These are phyloP conservation scores for Eupsilia transversa DNA, from an alignment of 2,888 invertebrate species.

Conservation along the genomic window DNA sequence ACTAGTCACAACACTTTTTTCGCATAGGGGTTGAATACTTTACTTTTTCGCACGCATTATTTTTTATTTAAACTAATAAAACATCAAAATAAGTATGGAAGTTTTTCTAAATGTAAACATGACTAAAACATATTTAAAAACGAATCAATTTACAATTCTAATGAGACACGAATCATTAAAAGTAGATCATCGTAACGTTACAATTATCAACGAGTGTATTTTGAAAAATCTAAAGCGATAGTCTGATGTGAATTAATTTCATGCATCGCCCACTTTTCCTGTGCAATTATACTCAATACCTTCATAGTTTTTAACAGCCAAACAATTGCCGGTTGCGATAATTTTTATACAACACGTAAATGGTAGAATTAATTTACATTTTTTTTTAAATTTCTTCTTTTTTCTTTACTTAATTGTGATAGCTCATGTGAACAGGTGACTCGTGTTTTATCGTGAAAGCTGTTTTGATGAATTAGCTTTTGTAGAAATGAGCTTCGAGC, in stretches of 20 bases:
- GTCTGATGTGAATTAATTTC: constrained; percentile 78
- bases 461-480: constrained; percentile 39
- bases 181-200: constrained; percentile 57
- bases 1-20: constrained; percentile 34
- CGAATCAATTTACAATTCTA: constrained; percentile 39
- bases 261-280: constrained; percentile 77
- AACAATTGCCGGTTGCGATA: constrained; percentile 73
- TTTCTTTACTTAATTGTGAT: constrained; percentile 38
- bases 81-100: background rate
- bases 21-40: background rate
- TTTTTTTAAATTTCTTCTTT: constrained; percentile 45
- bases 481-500: background rate
- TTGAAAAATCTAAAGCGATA: constrained; percentile 59
- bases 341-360: constrained; percentile 70
- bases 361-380: constrained; percentile 72
- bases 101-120: background rate
- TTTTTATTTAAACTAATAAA: background rate
- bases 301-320: constrained; percentile 75
- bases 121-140: constrained; percentile 3
- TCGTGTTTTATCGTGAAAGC: constrained; percentile 5
- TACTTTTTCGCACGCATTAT: background rate
- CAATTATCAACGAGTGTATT: constrained; percentile 61
- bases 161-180: constrained; percentile 64
- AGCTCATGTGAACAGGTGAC: constrained; percentile 48
- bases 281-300: constrained; percentile 78